Evolutionary conservation across 2,113 vertebrate genomes (phyloP).

Genomic region (Prunella himalayana): DNA sequence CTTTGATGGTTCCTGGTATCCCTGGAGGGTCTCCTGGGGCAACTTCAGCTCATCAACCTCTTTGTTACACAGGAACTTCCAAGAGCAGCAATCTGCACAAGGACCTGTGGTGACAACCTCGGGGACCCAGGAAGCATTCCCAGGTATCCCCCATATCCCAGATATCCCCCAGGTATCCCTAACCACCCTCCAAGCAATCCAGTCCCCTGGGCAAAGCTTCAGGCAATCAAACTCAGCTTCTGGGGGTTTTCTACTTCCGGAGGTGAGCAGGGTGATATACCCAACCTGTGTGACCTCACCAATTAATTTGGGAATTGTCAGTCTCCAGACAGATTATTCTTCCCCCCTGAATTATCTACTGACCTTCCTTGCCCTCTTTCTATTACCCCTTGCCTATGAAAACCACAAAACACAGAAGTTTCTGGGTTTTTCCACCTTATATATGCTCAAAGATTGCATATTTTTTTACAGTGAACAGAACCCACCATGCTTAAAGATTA

Average conservation of each 20-base stretch:
- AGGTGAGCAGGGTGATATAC: not conserved
- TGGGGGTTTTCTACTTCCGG: not conserved
- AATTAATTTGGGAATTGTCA: not conserved
- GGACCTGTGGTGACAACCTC: not conserved
- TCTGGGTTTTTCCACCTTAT: accelerated
- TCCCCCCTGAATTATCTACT: not conserved
- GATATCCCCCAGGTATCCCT: accelerated
- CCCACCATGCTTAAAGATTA: not conserved
- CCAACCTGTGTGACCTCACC: not conserved
- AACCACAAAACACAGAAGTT: not conserved
- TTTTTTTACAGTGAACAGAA: not conserved
- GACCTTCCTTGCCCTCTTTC: not conserved
- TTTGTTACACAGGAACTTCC: not conserved
- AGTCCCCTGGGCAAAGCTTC: not conserved
- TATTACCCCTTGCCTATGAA: not conserved
- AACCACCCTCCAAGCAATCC: not conserved
- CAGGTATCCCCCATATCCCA: not conserved
- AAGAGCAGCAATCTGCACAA: not conserved
- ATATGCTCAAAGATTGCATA: not conserved
- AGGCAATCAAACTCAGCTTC: not conserved
- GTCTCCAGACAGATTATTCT: not conserved
- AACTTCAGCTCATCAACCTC: not conserved
- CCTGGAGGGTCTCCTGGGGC: accelerated
- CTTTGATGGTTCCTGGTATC: not conserved
- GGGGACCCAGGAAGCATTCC: not conserved